phyloP scores from a whole-genome alignment of 2,797 vertebrate genomes.

The Darevskia mixta region DNA sequence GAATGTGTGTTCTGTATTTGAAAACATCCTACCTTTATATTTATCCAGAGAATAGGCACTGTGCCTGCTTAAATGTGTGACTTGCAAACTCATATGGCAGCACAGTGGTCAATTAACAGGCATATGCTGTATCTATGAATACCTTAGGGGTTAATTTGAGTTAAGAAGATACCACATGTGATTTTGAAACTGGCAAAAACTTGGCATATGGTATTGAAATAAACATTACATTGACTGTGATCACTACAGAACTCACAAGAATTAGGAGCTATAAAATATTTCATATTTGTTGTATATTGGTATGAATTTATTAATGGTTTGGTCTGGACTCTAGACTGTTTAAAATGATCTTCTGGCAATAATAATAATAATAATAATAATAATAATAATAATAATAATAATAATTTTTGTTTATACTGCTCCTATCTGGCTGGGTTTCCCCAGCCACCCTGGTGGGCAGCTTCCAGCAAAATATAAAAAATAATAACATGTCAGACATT shows the following conservation, averaged over 20 bases:
- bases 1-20: neutral
- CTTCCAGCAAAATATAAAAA: too few species aligned
- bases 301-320: neutral
- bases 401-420: too few species aligned
- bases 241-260: neutral
- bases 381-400: too few species aligned
- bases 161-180: neutral
- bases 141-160: conserved; percentile 14
- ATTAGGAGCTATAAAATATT: neutral
- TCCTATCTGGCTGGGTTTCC: too few species aligned
- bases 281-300: neutral
- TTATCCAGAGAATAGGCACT: neutral
- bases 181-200: conserved; percentile 12
- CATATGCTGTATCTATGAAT: neutral
- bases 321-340: neutral
- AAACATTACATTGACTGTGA: neutral
- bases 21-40: too few species aligned
- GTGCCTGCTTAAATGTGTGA: neutral
- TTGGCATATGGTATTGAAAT: conserved; percentile 25
- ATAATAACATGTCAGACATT: too few species aligned
- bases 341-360: neutral
- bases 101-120: neutral
- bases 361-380: too few species aligned
- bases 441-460: too few species aligned
- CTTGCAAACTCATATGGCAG: neutral